Base-by-base conservation (phyloP, 2,888 invertebrate genomes). In the Melangyna quadrimaculata region DNA sequence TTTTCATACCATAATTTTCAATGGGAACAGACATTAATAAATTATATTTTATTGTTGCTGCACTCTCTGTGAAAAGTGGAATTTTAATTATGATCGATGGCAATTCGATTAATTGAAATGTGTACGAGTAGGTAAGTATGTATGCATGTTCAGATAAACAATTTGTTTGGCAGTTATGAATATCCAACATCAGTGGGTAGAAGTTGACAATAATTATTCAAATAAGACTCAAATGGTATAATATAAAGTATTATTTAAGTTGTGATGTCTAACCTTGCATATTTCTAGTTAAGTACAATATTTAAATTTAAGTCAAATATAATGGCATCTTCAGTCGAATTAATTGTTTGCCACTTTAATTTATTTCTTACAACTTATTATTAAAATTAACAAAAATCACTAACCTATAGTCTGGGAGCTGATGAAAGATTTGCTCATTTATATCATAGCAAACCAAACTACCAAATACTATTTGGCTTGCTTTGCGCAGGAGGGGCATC, bases 51-150 rank as follows among this genome's bases (percentile, higher is more conserved):
- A 77, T 81, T 78, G 77, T 70, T 81, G 55, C 40, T 81, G 80
- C 22, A 24, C 81, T 63, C 81, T 63, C 72, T 59, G 59, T 65
- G 86, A 73, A 81, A 65, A 63, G 81, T 69, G 77, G 86, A 81
- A 86, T 86, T 81, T 86, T 86, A 86, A 86, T 86, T 86, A 86
- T 86, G 86, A 86, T 86, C 77, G 86, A 86, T 86, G 81, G 73
- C 81, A 86, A 73, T 86, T 81, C 77, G 73, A 86, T 86, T 86
- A 86, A 86, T 86, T 86, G 86, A 86, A 86, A 86, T 81, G 84
- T 81, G 84, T 43, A 48, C 32, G 53, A 7, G 7, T n/a, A 7
- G 24, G 3, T 24, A 45, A 3, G 17, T 19, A 48, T 4, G 22
- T 45, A 45, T 9, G 17, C 10, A 51, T 14, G 24, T 14, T 24